phyloP scores from a whole-genome alignment of 2,888 invertebrate genomes.

The Drosophila meridionalis region DNA sequence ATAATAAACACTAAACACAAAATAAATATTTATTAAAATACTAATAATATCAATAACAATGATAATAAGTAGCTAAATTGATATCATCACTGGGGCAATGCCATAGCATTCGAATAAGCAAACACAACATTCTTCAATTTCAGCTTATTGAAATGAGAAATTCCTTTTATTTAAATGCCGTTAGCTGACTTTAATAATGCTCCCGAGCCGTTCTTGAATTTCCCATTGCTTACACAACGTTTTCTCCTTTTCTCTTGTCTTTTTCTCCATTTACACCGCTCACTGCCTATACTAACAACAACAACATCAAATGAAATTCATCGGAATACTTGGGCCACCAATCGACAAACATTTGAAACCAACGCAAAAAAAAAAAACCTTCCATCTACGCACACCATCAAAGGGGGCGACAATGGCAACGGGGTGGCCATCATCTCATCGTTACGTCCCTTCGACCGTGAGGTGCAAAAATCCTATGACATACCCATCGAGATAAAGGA shows the following conservation, averaged over 20 bases:
- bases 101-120: background rate
- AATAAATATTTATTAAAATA: background rate
- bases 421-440: slow-evolving; percentile 99
- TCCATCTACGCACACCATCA: slow-evolving; percentile 76
- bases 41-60: background rate
- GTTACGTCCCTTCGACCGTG: slow-evolving; percentile 95
- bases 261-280: background rate
- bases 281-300: slow-evolving; percentile 17
- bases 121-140: background rate
- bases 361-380: background rate
- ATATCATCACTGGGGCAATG: too few relatives aligned
- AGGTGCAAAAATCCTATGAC: slow-evolving; percentile 96
- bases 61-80: background rate
- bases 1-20: background rate
- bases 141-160: slow-evolving; percentile 12
- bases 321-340: slow-evolving; percentile 32
- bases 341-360: slow-evolving; percentile 15
- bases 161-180: slow-evolving; percentile 5
- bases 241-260: slow-evolving; percentile 7
- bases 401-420: slow-evolving; percentile 97
- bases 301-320: slow-evolving; percentile 43
- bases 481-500: slow-evolving; percentile 99
- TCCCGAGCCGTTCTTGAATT: slow-evolving; percentile 11
- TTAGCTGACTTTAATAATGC: slow-evolving; percentile 22
- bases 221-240: slow-evolving; percentile 20